Percentiles rank a stretch among this genome's conserved stretches.
phyloP scores from a whole-genome alignment of 2,113 vertebrate genomes.

The Girardinichthys multiradiatus region DNA sequence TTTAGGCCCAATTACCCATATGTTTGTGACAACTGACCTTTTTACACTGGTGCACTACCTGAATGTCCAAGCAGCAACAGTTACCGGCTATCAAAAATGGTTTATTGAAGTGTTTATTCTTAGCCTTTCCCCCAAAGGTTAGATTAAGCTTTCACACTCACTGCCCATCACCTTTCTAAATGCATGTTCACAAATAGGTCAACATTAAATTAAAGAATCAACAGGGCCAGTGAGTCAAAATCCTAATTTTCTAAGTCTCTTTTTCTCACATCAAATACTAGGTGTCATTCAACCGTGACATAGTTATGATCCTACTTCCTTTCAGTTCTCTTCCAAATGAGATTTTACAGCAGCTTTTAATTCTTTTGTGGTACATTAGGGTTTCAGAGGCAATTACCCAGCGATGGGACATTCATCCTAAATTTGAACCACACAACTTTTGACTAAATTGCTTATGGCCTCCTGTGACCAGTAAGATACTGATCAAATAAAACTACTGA shows the following conservation, averaged over 20 bases:
- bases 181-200: constrained; percentile 46
- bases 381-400: constrained; percentile 67
- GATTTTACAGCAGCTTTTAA: constrained; percentile 50
- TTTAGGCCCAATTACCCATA: constrained; percentile 76
- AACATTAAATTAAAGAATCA: constrained; percentile 27
- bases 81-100: constrained; percentile 70
- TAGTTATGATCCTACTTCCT: constrained; percentile 47
- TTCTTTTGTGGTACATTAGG: constrained; percentile 50
- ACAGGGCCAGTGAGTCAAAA: constrained; percentile 39
- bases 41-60: constrained; percentile 60
- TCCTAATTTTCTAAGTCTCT: constrained; percentile 41
- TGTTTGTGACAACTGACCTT: constrained; percentile 78
- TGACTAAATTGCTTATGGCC: constrained; percentile 66
- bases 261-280: constrained; percentile 45
- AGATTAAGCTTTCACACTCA: constrained; percentile 52
- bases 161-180: constrained; percentile 51
- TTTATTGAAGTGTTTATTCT: constrained; percentile 79
- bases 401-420: constrained; percentile 55
- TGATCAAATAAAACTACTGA: constrained; percentile 37
- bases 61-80: constrained; percentile 62
- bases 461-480: constrained; percentile 46
- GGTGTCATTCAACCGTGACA: constrained; percentile 39
- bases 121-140: constrained; percentile 72
- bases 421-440: constrained; percentile 64
- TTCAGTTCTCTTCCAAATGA: constrained; percentile 46